Conservation (phyloP, 1,140 invertebrate species). For the Drosophila ambigua region DNA sequence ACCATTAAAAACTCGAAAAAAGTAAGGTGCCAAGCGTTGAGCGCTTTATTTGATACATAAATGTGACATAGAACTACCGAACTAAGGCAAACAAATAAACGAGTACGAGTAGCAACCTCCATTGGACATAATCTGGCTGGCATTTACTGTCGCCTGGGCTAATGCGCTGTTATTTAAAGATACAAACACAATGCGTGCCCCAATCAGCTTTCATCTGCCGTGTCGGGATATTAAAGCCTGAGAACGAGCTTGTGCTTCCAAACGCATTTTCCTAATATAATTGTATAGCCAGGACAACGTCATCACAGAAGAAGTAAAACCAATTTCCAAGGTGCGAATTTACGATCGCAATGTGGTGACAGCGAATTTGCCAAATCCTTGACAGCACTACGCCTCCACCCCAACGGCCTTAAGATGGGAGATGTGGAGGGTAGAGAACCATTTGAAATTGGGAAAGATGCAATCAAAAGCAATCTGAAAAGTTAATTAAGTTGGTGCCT, state of each 20-base stretch:
- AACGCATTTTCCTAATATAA: slow-evolving; percentile 58
- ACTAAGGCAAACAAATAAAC: background rate
- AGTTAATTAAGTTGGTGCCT: slow-evolving; percentile 67
- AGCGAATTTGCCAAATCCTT: slow-evolving; percentile 37
- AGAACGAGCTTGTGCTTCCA: slow-evolving; percentile 14
- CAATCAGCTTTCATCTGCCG: slow-evolving; percentile 3
- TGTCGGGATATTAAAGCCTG: slow-evolving; percentile 18
- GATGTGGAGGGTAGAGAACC: too few species aligned
- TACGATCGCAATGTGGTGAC: slow-evolving; percentile 66
- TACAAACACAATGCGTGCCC: too few species aligned
- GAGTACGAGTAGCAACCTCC: slow-evolving; percentile 1
- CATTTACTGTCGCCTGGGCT: too few species aligned
- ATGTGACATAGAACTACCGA: background rate
- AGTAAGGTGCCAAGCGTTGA: background rate
- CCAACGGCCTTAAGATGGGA: too few species aligned
- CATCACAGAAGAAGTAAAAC: slow-evolving; percentile 37
- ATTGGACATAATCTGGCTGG: slow-evolving; percentile 42
- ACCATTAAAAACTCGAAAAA: background rate
- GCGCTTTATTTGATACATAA: too few species aligned
- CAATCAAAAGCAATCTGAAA: slow-evolving; percentile 61
- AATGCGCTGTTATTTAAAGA: slow-evolving; percentile 28
- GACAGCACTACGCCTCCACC: background rate
- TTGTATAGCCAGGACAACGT: slow-evolving; percentile 49
- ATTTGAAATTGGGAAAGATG: slow-evolving; percentile 9
- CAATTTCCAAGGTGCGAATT: slow-evolving; percentile 66